Percentiles rank a stretch among this genome's conserved stretches.
These are phyloP conservation scores for Eurosta solidaginis DNA, from an alignment of 1,140 invertebrate species.

Conservation along the genomic window DNA sequence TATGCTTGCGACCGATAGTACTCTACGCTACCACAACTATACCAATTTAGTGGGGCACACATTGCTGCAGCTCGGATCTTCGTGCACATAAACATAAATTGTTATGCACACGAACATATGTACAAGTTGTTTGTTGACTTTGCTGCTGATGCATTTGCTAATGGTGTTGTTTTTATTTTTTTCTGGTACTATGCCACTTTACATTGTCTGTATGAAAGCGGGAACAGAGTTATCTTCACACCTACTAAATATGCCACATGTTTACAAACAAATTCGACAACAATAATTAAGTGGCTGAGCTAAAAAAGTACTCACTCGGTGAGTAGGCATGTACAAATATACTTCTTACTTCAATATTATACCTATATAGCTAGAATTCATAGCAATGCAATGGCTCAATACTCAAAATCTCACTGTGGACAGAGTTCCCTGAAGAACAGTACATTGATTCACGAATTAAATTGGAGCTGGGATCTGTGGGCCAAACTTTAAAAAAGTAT, in stretches of 20 bases:
- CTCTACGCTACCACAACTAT: not conserved
- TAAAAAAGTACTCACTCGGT: not conserved
- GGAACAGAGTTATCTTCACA: conserved; percentile 45
- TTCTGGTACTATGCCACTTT: not conserved
- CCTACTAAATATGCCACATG: conserved; percentile 52
- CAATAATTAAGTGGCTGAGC: conserved; percentile 30
- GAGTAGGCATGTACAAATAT: not conserved
- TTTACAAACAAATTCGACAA: conserved; percentile 48
- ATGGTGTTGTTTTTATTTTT: conserved; percentile 9
- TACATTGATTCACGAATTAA: no score
- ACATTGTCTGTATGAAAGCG: not conserved
- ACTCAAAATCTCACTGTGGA: no score
- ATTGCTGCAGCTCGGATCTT: not conserved
- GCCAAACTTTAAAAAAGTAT: no score
- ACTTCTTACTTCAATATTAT: not conserved
- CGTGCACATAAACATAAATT: conserved; percentile 25
- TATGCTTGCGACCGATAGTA: not conserved
- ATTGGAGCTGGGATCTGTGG: no score
- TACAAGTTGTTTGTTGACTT: not conserved
- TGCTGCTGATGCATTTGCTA: conserved; percentile 36
- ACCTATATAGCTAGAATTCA: no score
- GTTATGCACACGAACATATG: not conserved
- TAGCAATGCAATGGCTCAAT: no score
- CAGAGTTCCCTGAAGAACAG: no score
- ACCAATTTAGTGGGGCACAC: not conserved